A percentile compares a stretch with the other conserved stretches of the same genome.
Evolutionary conservation across 2,113 vertebrate genomes (phyloP).

Genomic region (Corythaixoides concolor): DNA sequence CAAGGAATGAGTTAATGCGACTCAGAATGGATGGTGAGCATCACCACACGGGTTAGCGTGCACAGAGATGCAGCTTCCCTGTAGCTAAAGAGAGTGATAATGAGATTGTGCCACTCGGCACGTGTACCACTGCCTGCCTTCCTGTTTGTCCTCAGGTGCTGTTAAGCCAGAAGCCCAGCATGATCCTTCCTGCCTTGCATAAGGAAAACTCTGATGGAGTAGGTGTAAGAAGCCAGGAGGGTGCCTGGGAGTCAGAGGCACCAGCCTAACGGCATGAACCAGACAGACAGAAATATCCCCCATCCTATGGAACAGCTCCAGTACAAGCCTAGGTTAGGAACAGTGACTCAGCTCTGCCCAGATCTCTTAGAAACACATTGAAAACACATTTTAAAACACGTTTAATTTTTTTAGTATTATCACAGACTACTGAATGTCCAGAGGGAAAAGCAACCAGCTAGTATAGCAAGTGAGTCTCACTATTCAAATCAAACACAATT

Average conservation of each 20-base stretch:
- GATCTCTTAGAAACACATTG: background rate
- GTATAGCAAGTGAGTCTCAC: background rate
- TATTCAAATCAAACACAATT: background rate
- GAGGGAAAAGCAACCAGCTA: background rate
- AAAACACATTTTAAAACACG: background rate
- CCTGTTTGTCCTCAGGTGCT: background rate
- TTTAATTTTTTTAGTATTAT: background rate
- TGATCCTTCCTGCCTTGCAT: background rate
- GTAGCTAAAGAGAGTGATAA: background rate
- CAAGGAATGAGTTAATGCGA: background rate
- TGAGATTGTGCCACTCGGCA: background rate
- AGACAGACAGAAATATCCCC: background rate
- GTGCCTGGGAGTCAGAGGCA: background rate
- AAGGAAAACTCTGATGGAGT: background rate
- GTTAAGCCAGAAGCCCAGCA: background rate
- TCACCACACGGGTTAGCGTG: background rate
- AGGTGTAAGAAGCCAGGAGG: background rate
- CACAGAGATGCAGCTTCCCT: background rate
- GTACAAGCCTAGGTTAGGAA: background rate
- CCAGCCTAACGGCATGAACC: background rate
- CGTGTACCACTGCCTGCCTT: background rate
- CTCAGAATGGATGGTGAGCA: background rate
- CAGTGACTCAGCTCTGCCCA: background rate
- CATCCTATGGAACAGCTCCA: background rate
- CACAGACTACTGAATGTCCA: background rate